Evolutionary conservation across 2,113 vertebrate species (phyloP), one percentile per base, ranked within the genome.

Genomic region (Scatophagus argus): DNA sequence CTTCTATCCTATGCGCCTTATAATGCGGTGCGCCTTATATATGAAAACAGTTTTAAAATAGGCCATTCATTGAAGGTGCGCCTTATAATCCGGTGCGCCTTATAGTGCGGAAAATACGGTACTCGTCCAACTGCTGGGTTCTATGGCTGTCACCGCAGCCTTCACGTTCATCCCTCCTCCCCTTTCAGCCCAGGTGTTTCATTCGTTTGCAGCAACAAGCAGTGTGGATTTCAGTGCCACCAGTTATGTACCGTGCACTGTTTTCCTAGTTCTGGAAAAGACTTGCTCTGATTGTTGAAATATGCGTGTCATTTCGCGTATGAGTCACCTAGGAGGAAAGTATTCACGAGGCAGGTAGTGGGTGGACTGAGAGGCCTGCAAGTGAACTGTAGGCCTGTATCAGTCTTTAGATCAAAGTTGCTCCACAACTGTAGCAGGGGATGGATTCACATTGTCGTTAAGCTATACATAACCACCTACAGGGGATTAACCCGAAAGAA

Each of bases 201-300:
- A 27, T 77, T 65, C 32, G 36, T 36, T 43, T 60, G 16, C 51
- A 58, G 9, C 9, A 17, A n/a, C n/a, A n/a, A n/a, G n/a, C 12
- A 52, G 27, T 65, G 27, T 69, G 65, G 25, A 36, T 74, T 62
- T 68, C 58, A 70, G 27, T 23, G 0, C 43, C 38, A 69, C 54
- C 61, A 49, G 54, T 21, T n/a, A 16, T 39, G 34, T 9, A 36
- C 29, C n/a, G 25, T 58, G 31, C 39, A 25, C 34, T 58, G n/a
- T 81, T 79, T 79, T 54, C 60, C 73, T 80, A 80, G 87, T 82
- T 75, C 58, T 61, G 61, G 38, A 34, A 44, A 77, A 70, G 61
- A 31, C 47, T 47, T 51, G n/a, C 49, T 66, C 49, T 77, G 77
- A 79, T 66, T 58, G 54, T 77, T 77, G 39, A 67, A 72, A 74